Evolutionary conservation across 2,888 invertebrate species (phyloP).

Genomic region (Odontocerum albicorne): DNA sequence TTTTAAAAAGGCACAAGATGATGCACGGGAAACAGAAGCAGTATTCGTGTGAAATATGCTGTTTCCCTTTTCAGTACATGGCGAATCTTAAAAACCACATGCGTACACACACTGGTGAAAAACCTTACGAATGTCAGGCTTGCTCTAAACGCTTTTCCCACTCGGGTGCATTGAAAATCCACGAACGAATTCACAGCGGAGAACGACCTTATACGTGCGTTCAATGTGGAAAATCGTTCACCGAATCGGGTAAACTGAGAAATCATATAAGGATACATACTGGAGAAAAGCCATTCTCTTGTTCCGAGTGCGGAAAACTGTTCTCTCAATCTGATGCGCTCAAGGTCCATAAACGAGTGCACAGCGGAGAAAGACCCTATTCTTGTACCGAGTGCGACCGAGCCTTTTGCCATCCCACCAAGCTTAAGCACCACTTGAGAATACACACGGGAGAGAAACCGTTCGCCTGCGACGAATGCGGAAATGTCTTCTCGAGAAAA

Average conservation of each 20-base stretch:
- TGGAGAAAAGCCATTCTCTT: slow-evolving; percentile 37
- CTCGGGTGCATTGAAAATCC: neutral
- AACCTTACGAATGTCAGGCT: neutral
- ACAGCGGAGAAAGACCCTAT: neutral
- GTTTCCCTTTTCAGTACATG: neutral
- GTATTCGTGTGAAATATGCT: neutral
- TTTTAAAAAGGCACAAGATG: neutral
- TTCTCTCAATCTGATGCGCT: slow-evolving; percentile 43
- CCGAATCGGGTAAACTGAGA: neutral
- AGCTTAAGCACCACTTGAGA: neutral
- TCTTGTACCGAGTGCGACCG: neutral
- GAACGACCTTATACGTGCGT: neutral
- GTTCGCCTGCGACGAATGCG: neutral
- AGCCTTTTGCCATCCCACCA: neutral
- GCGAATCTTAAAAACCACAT: neutral
- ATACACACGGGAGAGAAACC: neutral
- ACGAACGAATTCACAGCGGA: neutral
- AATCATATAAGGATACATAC: slow-evolving; percentile 5
- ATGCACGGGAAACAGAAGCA: neutral
- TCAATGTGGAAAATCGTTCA: neutral
- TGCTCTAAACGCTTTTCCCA: neutral
- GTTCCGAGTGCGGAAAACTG: slow-evolving; percentile 44
- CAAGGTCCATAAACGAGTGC: slow-evolving; percentile 41
- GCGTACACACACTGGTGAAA: too few relatives aligned
- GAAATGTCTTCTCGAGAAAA: neutral